Evolutionary conservation across 1,140 invertebrate genomes (phyloP).

Genomic region (Leptestheria dahalacensis): DNA sequence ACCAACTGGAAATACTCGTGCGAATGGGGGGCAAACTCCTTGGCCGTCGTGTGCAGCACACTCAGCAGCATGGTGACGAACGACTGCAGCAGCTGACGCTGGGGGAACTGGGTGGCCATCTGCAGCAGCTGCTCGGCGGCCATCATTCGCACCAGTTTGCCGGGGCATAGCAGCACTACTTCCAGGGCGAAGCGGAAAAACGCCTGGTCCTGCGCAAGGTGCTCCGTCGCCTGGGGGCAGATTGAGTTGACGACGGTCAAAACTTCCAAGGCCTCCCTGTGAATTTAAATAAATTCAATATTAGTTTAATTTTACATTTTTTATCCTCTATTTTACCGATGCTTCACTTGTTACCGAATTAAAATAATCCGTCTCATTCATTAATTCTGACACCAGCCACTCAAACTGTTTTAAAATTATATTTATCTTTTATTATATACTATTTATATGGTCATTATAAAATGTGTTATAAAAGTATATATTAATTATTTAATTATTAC

Average conservation of each 20-base stretch:
- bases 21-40: conserved; percentile 59
- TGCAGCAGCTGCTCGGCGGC: conserved; percentile 69
- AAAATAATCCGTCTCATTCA: too few relatives aligned
- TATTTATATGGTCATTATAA: too few relatives aligned
- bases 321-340: too few relatives aligned
- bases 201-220: conserved; percentile 50
- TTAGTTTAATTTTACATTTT: background rate
- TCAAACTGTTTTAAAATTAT: too few relatives aligned
- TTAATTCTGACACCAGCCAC: too few relatives aligned
- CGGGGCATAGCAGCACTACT: conserved; percentile 55
- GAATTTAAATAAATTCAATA: conserved; percentile 39
- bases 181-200: conserved; percentile 80
- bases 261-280: conserved; percentile 82
- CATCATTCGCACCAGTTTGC: conserved; percentile 36
- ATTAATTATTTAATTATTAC: too few relatives aligned
- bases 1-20: conserved; percentile 66
- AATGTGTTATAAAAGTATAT: too few relatives aligned
- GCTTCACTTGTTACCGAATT: too few relatives aligned
- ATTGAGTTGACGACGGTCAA: conserved; percentile 75
- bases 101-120: conserved; percentile 53
- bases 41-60: conserved; percentile 52
- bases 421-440: too few relatives aligned
- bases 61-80: conserved; percentile 63
- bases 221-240: conserved; percentile 63
- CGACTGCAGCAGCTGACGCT: conserved; percentile 42